Percentiles rank a stretch among this genome's conserved stretches.
phyloP scores from a whole-genome alignment of 30 jellyfish, hydroid and myxozoan genomes.

The Phacellophora camtschatica region DNA sequence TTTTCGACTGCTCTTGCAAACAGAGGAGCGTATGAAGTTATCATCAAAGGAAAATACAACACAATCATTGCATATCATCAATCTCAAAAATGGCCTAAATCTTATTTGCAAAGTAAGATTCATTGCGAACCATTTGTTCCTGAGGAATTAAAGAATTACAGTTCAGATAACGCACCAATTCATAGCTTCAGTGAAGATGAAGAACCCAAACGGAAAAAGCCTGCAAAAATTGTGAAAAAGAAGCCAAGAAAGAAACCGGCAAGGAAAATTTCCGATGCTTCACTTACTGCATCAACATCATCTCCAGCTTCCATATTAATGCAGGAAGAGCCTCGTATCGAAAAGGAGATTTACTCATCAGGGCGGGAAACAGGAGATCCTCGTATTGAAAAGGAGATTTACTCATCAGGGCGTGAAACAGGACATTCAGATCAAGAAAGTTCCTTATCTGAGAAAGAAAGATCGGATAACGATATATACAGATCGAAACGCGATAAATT shows the following conservation, averaged over 20 bases:
- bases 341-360: constrained; percentile 36
- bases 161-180: constrained; percentile 35
- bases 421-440: constrained; percentile 40
- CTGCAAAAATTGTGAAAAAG: constrained; percentile 5
- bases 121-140: constrained; percentile 94
- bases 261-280: constrained; percentile 58
- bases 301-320: constrained; percentile 40
- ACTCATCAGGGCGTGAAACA: constrained; percentile 39
- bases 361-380: background rate
- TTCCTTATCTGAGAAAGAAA: constrained; percentile 41
- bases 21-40: constrained; percentile 90
- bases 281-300: constrained; percentile 35
- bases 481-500: constrained; percentile 5
- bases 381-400: constrained; percentile 36
- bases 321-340: constrained; percentile 20
- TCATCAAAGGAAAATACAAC: constrained; percentile 73
- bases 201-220: background rate
- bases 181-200: constrained; percentile 59
- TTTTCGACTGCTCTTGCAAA: constrained; percentile 96
- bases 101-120: constrained; percentile 77
- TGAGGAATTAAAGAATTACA: constrained; percentile 27
- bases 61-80: constrained; percentile 78
- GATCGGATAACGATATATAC: constrained; percentile 17
- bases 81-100: constrained; percentile 85
- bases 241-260: constrained; percentile 44